Evolutionary conservation across 2,888 invertebrate species (phyloP), one percentile per base, ranked within the genome.

Genomic region (Ormyrus pomaceus): DNA sequence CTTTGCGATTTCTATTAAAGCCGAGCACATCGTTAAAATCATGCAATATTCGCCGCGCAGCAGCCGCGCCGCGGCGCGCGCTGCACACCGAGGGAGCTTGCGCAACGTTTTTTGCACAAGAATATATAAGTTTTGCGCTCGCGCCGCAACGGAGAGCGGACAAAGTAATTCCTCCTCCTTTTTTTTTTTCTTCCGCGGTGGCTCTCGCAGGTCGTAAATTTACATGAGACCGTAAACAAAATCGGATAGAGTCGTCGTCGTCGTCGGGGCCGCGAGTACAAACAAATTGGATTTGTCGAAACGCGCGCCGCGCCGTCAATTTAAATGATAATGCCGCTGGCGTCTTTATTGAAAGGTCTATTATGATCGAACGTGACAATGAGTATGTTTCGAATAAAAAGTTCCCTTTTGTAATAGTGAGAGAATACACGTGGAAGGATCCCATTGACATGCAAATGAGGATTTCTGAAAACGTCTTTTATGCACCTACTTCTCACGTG

Each of bases 381-480:
- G 58, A 71, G 6, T 59, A 59, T 19, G 58, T 64, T 69, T 45
- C 6, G 58, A n/a, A 13, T 50, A 8, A 58, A 65, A 70, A 64
- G 50, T 50, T 58, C 5, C 50, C 58, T 61, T 34, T 73, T 68
- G 51, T 53, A 10, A 34, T n/a, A 48, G 11, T 7, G 46, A 55
- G 59, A 75, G 62, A 65, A 71, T 61, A 58, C 6, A 13, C 5
- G 8, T 46, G 55, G 46, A 46, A 55, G 62, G 34, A 48, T 11
- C 10, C 61, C 19, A 77, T 80, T 80, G 72, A 70, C 69, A 76
- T 82, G 81, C 65, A 76, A 79, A 82, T 79, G 72, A 76, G 68
- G 13, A 56, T 73, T 81, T 73, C 70, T 56, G 56, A 59, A 78
- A 68, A 69, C 10, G 68, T 46, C 80, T 62, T 51, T 70, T 50